Evolutionary conservation across 2,113 vertebrate genomes (phyloP), one percentile per base, ranked within the genome.

Genomic region (Mormyrus lacerda): DNA sequence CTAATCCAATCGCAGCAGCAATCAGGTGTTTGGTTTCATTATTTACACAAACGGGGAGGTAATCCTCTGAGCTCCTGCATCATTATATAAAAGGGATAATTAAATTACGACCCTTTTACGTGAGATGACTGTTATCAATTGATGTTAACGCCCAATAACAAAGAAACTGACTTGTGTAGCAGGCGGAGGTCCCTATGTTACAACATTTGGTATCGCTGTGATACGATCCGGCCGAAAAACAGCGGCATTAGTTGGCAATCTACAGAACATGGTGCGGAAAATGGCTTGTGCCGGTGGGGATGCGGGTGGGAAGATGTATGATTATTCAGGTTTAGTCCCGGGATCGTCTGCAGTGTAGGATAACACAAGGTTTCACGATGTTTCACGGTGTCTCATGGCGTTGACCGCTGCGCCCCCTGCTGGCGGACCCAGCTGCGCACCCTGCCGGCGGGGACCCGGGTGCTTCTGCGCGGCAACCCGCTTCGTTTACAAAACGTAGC

Each of bases 361-460:
- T 90, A 90, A 93, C 93, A 93, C 92, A 93, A 90, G 91, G 91
- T 93, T 92, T 92, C 69, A 35, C 35, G 69, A 42, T 83, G 91
- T 94, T 92, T 92, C 69, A 2, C 31, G 69, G 79, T 83, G 92
- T 93, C 92, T 92, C 93, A 93, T 94, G 93, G 93, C 89, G 92
- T 92, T 94, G 90, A 87, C 94, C 86, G 91, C 69, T 91, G 95
- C 96, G 95, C 97, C 97, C 96, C 96, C 97, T 98, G 96, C 96
- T 95, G 97, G 97, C 89, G 88, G 44, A 69, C 8, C 82, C 35
- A 42, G 15, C 82, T 13, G 44, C 82, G 24, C 82, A 47, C 44
- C 39, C 21, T 24, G 44, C 82, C 7, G 44, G 19, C 19, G 73
- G 35, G 35, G 35, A 79, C 15, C 13, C 69, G 69, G 2, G 69